These are phyloP conservation scores for Aporophyla nigra DNA, from an alignment of 2,888 invertebrate species.

Conservation along the genomic window DNA sequence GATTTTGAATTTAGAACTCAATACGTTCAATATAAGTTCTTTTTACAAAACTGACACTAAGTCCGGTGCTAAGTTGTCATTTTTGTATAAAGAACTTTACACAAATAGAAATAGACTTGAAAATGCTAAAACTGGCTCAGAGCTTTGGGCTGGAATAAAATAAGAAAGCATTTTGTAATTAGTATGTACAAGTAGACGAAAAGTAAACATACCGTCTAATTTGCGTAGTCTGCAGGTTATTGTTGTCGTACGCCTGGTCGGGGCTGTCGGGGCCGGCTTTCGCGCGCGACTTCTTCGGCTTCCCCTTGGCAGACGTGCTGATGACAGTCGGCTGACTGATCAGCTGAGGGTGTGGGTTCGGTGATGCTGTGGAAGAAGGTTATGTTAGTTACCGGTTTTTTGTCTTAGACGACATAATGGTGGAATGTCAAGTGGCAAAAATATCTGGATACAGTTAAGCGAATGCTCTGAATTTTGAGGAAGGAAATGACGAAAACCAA, in stretches of 20 bases:
- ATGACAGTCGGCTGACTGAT: constrained; percentile 96
- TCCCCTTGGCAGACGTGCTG: constrained; percentile 92
- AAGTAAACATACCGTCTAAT: constrained; percentile 82
- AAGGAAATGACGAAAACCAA: not conserved
- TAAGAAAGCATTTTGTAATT: too few species aligned
- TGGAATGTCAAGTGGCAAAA: too few species aligned
- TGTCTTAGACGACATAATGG: not conserved
- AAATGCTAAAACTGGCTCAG: too few species aligned
- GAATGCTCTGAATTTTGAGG: not conserved
- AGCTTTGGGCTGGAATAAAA: too few species aligned
- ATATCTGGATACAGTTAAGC: too few species aligned
- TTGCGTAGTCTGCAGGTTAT: constrained; percentile 86
- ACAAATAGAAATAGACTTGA: too few species aligned
- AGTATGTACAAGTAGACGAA: not conserved
- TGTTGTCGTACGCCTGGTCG: constrained; percentile 90
- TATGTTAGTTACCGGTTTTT: not conserved
- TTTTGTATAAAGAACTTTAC: too few species aligned
- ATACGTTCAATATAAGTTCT: too few species aligned
- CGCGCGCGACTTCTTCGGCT: constrained; percentile 94
- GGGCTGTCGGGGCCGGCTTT: constrained; percentile 93
- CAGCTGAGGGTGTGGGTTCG: constrained; percentile 94
- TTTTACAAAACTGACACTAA: too few species aligned
- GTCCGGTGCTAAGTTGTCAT: too few species aligned
- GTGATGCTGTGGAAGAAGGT: constrained; percentile 90
- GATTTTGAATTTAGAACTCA: too few species aligned